phyloP scores from a whole-genome alignment of 2,113 vertebrate genomes.

The Aramus guarauna region DNA sequence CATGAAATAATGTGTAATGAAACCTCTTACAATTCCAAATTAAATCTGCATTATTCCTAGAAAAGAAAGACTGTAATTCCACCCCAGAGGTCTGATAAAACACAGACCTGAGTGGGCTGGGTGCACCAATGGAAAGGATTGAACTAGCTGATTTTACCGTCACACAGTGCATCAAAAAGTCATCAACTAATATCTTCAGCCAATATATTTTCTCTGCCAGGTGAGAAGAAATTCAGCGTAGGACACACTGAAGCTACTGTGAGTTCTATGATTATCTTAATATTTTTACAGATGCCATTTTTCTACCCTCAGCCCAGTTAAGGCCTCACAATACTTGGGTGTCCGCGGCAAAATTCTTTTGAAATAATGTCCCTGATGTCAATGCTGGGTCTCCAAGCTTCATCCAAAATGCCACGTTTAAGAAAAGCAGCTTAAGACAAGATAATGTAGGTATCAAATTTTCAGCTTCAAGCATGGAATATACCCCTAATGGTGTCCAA shows the following conservation, averaged over 20 bases:
- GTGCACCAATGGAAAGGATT: not conserved
- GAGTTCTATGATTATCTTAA: not conserved
- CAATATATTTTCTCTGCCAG: not conserved
- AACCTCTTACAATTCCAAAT: not conserved
- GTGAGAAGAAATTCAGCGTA: not conserved
- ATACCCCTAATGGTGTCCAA: not conserved
- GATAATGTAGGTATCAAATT: not conserved
- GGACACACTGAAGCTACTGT: not conserved
- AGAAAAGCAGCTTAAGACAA: not conserved
- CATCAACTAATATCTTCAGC: not conserved
- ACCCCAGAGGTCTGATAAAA: not conserved
- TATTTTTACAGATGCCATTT: not conserved
- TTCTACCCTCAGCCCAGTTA: not conserved
- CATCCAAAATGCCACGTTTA: not conserved
- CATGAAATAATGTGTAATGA: not conserved
- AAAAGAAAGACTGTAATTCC: not conserved
- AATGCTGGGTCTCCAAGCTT: not conserved
- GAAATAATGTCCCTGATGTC: not conserved
- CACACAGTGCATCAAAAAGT: accelerated
- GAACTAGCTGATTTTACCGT: not conserved
- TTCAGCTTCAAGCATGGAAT: not conserved
- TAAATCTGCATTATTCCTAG: not conserved
- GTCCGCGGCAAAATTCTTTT: not conserved
- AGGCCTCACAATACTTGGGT: not conserved
- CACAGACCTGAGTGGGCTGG: not conserved